These are phyloP conservation scores for Anniella stebbinsi DNA, from an alignment of 2,797 vertebrate genomes.

Conservation along the genomic window DNA sequence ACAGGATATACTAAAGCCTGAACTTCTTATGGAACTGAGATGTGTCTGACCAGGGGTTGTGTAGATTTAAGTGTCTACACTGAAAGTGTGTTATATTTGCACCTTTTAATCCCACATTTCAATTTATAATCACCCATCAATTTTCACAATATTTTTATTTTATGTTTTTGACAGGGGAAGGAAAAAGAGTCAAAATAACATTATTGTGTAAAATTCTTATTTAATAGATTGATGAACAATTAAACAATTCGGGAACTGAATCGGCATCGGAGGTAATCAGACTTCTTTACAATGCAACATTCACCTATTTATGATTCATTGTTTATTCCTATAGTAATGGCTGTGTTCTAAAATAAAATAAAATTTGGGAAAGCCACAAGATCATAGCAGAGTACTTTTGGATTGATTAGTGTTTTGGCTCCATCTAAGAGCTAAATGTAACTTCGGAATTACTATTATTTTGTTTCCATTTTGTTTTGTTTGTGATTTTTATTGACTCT, in stretches of 20 bases:
- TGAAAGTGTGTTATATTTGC: constrained; percentile 13
- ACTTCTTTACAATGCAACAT: constrained; percentile 77
- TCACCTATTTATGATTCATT: constrained; percentile 77
- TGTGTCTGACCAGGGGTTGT: not conserved
- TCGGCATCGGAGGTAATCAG: constrained; percentile 84
- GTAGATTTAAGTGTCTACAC: not conserved
- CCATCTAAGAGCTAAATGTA: not conserved
- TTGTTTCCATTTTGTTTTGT: not conserved
- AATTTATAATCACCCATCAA: constrained; percentile 56
- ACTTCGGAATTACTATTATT: not conserved
- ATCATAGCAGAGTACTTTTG: not conserved
- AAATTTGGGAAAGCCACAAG: not conserved
- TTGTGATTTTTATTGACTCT: constrained; percentile 9
- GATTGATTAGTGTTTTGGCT: not conserved
- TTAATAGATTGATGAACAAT: constrained; percentile 87
- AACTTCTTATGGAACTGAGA: not conserved
- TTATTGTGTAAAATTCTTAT: constrained; percentile 86
- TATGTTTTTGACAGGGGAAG: constrained; percentile 74
- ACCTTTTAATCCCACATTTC: constrained; percentile 55
- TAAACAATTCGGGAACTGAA: constrained; percentile 84
- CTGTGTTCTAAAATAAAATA: constrained; percentile 40
- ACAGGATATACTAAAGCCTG: not conserved
- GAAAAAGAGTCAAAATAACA: constrained; percentile 76
- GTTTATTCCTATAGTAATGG: constrained; percentile 55
- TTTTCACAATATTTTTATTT: constrained; percentile 76